Percentiles rank a stretch among this genome's conserved stretches.
Evolutionary conservation across 2,888 invertebrate genomes (phyloP).

Genomic region (Trichopoda pennipes): DNA sequence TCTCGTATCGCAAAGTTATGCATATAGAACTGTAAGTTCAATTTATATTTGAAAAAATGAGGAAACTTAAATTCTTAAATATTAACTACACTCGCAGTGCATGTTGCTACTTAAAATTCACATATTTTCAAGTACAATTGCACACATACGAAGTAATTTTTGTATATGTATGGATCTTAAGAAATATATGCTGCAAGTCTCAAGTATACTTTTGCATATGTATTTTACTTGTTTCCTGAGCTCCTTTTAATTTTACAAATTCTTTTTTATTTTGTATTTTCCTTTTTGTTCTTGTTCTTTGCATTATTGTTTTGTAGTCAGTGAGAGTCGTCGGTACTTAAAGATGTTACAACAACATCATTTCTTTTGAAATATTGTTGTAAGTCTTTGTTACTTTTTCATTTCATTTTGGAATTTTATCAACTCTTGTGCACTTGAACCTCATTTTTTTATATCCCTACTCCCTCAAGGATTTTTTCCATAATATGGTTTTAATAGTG

Average conservation of each 20-base stretch:
- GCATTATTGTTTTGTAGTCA: conserved; percentile 71
- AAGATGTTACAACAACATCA: conserved; percentile 33
- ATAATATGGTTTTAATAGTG: conserved; percentile 20
- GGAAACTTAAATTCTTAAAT: conserved; percentile 63
- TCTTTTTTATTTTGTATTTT: neutral
- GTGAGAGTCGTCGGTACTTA: conserved; percentile 39
- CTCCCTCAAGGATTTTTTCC: conserved; percentile 1
- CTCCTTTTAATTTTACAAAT: conserved; percentile 4
- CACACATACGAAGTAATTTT: conserved; percentile 7
- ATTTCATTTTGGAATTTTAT: conserved; percentile 56
- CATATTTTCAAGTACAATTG: conserved; percentile 27
- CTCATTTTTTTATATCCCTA: conserved; percentile 47
- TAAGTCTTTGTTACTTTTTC: conserved; percentile 48
- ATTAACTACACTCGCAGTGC: conserved; percentile 71
- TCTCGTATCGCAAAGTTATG: neutral
- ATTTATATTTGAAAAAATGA: conserved; percentile 47
- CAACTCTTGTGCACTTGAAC: conserved; percentile 66
- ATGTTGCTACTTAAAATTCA: conserved; percentile 51
- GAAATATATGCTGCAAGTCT: conserved; percentile 56
- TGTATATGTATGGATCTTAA: neutral
- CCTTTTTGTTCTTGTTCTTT: conserved; percentile 47
- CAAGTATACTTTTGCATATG: conserved; percentile 74
- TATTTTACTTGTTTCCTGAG: conserved; percentile 26
- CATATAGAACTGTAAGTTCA: conserved; percentile 27
- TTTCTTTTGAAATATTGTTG: conserved; percentile 15